Conservation (phyloP, 2,888 invertebrate genomes). For the Caenorhabditis angaria region DNA sequence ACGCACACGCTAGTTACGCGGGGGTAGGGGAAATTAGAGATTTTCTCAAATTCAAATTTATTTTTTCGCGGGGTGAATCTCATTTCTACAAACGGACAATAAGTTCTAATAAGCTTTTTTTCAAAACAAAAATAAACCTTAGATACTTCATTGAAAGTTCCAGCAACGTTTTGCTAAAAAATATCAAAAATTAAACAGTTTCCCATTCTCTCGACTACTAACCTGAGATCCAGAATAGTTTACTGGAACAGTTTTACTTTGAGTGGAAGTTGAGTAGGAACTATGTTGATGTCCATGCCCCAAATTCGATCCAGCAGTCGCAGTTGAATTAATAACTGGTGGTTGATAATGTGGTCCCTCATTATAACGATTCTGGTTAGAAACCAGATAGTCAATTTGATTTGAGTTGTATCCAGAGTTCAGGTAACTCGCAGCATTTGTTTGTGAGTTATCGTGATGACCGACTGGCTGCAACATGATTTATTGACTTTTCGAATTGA, state of each 20-base stretch:
- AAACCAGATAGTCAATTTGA: slow-evolving; percentile 50
- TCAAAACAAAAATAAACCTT: not conserved
- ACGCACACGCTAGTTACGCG: no score
- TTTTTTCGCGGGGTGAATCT: no score
- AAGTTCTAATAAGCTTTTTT: not conserved
- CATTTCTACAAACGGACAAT: no score
- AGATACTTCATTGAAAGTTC: slow-evolving; percentile 3
- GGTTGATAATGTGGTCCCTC: slow-evolving; percentile 48
- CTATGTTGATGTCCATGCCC: not conserved
- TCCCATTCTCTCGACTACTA: not conserved
- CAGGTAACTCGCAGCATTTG: slow-evolving; percentile 14
- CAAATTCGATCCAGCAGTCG: no score
- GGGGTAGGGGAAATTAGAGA: no score
- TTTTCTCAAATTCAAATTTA: no score
- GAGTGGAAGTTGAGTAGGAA: not conserved
- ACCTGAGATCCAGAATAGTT: slow-evolving; percentile 4
- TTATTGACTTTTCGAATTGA: no score
- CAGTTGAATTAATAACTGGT: slow-evolving; percentile 33
- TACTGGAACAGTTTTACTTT: slow-evolving; percentile 21
- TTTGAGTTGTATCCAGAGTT: slow-evolving; percentile 51
- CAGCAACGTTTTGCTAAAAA: not conserved
- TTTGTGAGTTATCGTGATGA: slow-evolving; percentile 15
- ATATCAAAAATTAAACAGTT: not conserved
- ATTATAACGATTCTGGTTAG: slow-evolving; percentile 45
- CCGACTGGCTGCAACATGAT: no score